Conservation (phyloP, 1,140 invertebrate genomes). For the Aphelinus certus region DNA sequence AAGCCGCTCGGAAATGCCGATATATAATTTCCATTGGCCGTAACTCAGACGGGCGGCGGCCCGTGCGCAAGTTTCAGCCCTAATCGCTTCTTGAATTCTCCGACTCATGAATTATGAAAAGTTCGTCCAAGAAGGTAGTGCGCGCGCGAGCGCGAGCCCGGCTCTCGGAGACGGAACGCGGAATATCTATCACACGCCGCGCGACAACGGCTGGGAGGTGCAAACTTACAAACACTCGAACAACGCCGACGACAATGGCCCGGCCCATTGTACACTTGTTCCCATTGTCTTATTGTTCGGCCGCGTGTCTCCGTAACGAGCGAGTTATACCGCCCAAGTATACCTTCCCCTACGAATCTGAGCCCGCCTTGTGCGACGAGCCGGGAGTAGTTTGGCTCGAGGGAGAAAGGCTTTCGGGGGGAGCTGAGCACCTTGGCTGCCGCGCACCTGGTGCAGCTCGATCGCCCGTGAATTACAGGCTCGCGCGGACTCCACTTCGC, state of each 20-base stretch:
- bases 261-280: slow-evolving; percentile 51
- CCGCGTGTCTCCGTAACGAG: slow-evolving; percentile 13
- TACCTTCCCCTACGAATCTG: not conserved
- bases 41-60: slow-evolving; percentile 13
- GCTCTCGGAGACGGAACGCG: slow-evolving; percentile 9
- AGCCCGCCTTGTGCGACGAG: too few species aligned
- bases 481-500: not conserved
- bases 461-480: slow-evolving; percentile 15
- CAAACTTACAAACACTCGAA: slow-evolving; percentile 35
- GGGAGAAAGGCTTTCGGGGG: not conserved
- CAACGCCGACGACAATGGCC: slow-evolving; percentile 27
- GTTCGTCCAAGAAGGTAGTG: slow-evolving; percentile 30
- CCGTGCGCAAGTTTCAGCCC: slow-evolving; percentile 16
- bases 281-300: slow-evolving; percentile 50
- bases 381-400: slow-evolving; percentile 10
- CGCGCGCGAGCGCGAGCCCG: not conserved
- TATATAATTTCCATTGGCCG: slow-evolving; percentile 35
- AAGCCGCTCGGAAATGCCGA: slow-evolving; percentile 17
- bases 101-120: slow-evolving; percentile 38
- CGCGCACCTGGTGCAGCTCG: not conserved
- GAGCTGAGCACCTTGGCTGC: not conserved
- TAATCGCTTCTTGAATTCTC: slow-evolving; percentile 41
- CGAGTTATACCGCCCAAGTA: slow-evolving; percentile 27
- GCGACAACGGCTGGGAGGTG: slow-evolving; percentile 5
- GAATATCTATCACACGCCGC: slow-evolving; percentile 29